These are phyloP conservation scores for Apistogramma diplotaenia DNA, from an alignment of 2,113 vertebrate genomes.

Conservation along the genomic window DNA sequence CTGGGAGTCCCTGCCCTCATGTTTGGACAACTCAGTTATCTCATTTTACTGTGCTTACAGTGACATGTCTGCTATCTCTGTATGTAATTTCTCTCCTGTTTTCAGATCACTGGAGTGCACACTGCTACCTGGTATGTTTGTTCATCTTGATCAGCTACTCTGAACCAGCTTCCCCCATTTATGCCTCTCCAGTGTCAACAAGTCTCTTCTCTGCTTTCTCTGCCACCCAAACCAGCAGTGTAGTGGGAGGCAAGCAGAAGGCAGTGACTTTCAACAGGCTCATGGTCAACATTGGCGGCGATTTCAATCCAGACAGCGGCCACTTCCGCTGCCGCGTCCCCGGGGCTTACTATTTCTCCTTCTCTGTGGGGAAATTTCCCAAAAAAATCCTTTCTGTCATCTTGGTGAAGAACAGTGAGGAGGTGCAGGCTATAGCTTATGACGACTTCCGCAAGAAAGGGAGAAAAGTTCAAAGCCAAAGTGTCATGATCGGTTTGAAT, in stretches of 20 bases:
- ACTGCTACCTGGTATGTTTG: slow-evolving; percentile 40
- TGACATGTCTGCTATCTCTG: not conserved
- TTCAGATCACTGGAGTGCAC: slow-evolving; percentile 36
- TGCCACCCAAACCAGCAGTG: slow-evolving; percentile 71
- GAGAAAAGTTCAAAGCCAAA: slow-evolving; percentile 80
- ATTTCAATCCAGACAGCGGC: slow-evolving; percentile 76
- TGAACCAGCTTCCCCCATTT: slow-evolving; percentile 39
- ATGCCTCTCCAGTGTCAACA: slow-evolving; percentile 26
- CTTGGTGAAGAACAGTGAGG: slow-evolving; percentile 78
- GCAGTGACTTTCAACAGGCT: slow-evolving; percentile 78
- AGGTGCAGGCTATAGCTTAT: slow-evolving; percentile 79
- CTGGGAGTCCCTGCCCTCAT: too few species aligned
- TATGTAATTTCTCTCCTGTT: not conserved
- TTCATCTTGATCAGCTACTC: slow-evolving; percentile 44
- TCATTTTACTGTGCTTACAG: not conserved
- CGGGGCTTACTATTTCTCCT: slow-evolving; percentile 79
- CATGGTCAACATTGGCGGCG: slow-evolving; percentile 74
- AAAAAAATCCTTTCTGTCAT: slow-evolving; percentile 81
- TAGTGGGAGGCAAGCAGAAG: slow-evolving; percentile 72
- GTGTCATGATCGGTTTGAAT: slow-evolving; percentile 73
- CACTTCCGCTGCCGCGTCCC: slow-evolving; percentile 77
- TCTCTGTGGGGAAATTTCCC: slow-evolving; percentile 78
- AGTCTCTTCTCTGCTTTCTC: slow-evolving; percentile 76
- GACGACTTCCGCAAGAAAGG: slow-evolving; percentile 74
- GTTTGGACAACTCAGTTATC: too few species aligned